Base-by-base conservation (phyloP, 2,113 vertebrate genomes). In the Salminus brasiliensis region DNA sequence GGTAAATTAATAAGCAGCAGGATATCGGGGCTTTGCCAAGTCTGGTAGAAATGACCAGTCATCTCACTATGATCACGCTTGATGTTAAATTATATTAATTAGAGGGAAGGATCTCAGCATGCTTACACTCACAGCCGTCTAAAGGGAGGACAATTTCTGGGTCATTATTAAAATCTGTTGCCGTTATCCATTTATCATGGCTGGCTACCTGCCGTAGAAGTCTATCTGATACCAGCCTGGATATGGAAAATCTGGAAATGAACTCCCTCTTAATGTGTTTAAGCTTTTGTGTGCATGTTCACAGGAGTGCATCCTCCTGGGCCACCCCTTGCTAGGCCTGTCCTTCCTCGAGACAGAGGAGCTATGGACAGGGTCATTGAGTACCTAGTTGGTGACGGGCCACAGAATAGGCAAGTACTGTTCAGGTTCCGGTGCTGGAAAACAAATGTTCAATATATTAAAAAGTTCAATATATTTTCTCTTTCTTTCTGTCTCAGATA, bases 1-100 rank as follows among this genome's bases (percentile, higher is more conserved):
- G 94, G 93, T 93, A 96, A 97, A 98, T 98, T 95, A 97, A 97
- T 97, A 97, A 95, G 88, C 97, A 97, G 96, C 97, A 97, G 96
- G 98, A 95, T 95, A 88, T 93, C 93, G 93, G 95, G 94, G 93
- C 93, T 95, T 95, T 98, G 97, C 97, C 97, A 98, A 95, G 92
- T 90, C 93, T 93, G 94, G 81, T 93, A 93, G 94, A 96, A 97
- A 97, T 97, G 96, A 96, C 96, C 95, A 94, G 94, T 96, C 94
- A 95, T 96, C 93, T 92, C 93, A 88, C 90, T 94, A 95, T 98
- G 94, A 97, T 98, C 94, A 91, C 93, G 94, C 94, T 96, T 96
- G 94, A 96, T 97, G 94, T 95, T 96, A 94, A 91, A 94, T 94
- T 91, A 88, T 97, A 95, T 97, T 98, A 98, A 97, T 98, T 97